These are phyloP conservation scores for Sebastes elongatus DNA, from an alignment of 2,797 vertebrate species.

Conservation along the genomic window DNA sequence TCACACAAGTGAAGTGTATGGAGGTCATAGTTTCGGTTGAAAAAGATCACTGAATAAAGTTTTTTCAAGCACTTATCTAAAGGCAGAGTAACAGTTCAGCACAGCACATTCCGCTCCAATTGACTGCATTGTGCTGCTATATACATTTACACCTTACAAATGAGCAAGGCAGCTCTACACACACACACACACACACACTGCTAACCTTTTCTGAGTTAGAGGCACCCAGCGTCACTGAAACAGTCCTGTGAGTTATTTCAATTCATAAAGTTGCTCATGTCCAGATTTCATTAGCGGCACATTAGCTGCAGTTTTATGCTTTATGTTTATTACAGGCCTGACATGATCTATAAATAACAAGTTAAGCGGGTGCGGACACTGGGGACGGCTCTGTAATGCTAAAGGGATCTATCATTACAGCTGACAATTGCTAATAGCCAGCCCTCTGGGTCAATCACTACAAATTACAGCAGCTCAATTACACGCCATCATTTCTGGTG, in stretches of 20 bases:
- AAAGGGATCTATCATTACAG: conserved; percentile 97
- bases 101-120: not conserved
- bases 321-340: conserved; percentile 98
- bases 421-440: conserved; percentile 97
- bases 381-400: conserved; percentile 91
- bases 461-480: conserved; percentile 95
- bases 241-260: conserved; percentile 96
- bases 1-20: conserved; percentile 14
- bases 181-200: not conserved
- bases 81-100: conserved; percentile 3
- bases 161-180: conserved; percentile 9
- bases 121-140: conserved; percentile 7
- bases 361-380: conserved; percentile 89
- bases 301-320: conserved; percentile 91
- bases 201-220: conserved; percentile 85
- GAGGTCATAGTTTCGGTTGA: conserved; percentile 16
- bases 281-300: conserved; percentile 98
- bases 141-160: conserved; percentile 28
- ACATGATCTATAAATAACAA: conserved; percentile 99
- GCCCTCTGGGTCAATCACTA: conserved; percentile 89
- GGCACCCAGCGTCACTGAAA: conserved; percentile 86
- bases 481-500: conserved; percentile 85
- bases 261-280: conserved; percentile 98
- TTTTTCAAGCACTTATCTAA: conserved; percentile 88
- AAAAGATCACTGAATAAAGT: conserved; percentile 5